A percentile compares a stretch with the other conserved stretches of the same genome.
Conservation (phyloP, 2,113 vertebrate genomes). For the Nycticorax nycticorax region DNA sequence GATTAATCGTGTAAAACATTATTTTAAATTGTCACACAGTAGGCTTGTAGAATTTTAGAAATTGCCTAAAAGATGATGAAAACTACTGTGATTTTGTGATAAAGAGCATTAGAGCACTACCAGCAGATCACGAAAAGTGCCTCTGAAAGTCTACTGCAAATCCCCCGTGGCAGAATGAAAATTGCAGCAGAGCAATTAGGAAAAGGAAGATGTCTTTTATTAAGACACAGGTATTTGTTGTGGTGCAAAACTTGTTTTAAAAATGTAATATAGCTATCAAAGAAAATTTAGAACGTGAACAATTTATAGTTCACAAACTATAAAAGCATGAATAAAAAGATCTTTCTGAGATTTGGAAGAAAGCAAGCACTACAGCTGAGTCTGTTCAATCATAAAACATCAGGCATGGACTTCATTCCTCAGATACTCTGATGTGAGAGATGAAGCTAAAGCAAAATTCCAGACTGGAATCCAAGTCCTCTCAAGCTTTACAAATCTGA, state of each 20-base stretch:
- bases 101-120: neutral
- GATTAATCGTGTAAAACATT: conserved; percentile 10
- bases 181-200: neutral
- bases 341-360: neutral
- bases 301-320: neutral
- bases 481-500: neutral
- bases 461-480: neutral
- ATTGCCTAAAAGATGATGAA: conserved; percentile 25
- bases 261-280: neutral
- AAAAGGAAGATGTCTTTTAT: neutral
- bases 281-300: neutral
- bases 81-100: conserved; percentile 1
- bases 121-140: neutral
- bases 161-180: neutral
- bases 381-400: neutral
- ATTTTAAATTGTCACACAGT: conserved; percentile 24
- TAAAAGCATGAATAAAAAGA: neutral
- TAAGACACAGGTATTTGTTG: neutral
- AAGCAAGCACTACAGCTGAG: neutral
- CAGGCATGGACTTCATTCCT: neutral
- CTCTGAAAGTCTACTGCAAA: conserved; percentile 15
- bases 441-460: neutral
- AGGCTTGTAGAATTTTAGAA: conserved; percentile 27
- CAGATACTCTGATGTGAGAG: neutral
- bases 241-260: neutral